Base-by-base conservation (phyloP, 2,113 vertebrate species). In the Tylochromis polylepis region DNA sequence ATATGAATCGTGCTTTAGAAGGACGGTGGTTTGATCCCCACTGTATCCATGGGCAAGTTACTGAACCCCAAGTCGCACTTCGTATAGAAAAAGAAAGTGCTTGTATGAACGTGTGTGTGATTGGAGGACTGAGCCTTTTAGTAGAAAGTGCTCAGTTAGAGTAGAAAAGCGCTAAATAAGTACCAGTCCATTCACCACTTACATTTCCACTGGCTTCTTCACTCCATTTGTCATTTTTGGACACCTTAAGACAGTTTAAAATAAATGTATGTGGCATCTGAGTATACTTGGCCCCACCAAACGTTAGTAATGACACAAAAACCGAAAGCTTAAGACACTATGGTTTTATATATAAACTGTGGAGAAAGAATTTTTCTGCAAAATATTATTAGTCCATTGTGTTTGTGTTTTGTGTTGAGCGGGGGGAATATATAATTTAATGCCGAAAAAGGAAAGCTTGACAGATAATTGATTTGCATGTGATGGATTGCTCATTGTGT, bases 401-500 rank as follows among this genome's bases (percentile, higher is more conserved):
- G 41, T 77, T 53, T 57, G 46, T 24, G 27, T 62, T 60, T 22
- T 22, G 59, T 27, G 29, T 38, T 80, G 53, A 27, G 60, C 1
- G 15, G 16, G 29, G 51, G 60, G 20, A 38, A 81, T 12, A 67
- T 18, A 24, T 36, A 38, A 51, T 79, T 49, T 82, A 55, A 79
- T 22, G 49, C 14, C 20, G 18, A 70, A 78, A 41, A 22, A 18
- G 22, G 34, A 78, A 82, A 65, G 10, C 53, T 56, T 82, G 43
- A n/a, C 51, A 53, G 51, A 87, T 86, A 70, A 89, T 43, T 80
- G 43, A 85, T 83, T 79, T 10, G 41, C 5, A 65, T 87, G 83
- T 86, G 81, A 90, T 36, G 11, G 79, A 90, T 75, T 60, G 75
- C 77, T 86, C 81, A 87, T 70, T 11, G 78, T 79, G 72, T 79